Evolutionary conservation across 2,113 vertebrate species (phyloP).

Genomic region (Solea solea): DNA sequence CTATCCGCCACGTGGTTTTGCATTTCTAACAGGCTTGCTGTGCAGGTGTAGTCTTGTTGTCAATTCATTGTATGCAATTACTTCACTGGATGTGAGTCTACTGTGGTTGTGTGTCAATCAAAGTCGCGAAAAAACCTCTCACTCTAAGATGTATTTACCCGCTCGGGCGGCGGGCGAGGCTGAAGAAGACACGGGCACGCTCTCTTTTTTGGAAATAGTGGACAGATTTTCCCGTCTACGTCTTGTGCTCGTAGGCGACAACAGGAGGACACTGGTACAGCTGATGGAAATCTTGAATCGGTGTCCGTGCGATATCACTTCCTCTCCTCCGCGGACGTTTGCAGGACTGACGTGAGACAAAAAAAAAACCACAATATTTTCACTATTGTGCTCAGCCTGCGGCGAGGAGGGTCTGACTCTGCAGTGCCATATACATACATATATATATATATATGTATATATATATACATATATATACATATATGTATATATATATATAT

Average conservation of each 20-base stretch:
- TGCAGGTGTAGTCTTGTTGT: conserved; percentile 66
- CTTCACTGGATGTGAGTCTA: conserved; percentile 83
- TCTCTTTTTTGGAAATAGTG: conserved; percentile 29
- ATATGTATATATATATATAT: no score
- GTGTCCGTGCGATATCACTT: conserved; percentile 38
- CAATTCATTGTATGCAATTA: conserved; percentile 72
- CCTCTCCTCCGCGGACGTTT: conserved; percentile 44
- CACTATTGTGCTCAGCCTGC: conserved; percentile 35
- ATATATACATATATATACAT: no score
- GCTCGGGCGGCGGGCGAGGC: conserved; percentile 44
- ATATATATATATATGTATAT: no score
- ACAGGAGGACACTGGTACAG: conserved; percentile 38
- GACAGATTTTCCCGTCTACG: conserved; percentile 44
- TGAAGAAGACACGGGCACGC: conserved; percentile 50
- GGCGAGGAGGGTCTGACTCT: conserved; percentile 60
- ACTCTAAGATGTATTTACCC: conserved; percentile 61
- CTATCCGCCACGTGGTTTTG: conserved; percentile 63
- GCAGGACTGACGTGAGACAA: conserved; percentile 35
- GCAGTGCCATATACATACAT: conserved; percentile 63
- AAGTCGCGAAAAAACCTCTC: conserved; percentile 58
- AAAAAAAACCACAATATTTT: conserved; percentile 14
- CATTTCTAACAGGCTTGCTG: conserved; percentile 72
- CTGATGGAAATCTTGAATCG: conserved; percentile 42
- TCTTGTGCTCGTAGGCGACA: conserved; percentile 38
- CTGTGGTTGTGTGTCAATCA: conserved; percentile 71